Base-by-base conservation (phyloP, 23 tunicate species). In the Styela clava region DNA sequence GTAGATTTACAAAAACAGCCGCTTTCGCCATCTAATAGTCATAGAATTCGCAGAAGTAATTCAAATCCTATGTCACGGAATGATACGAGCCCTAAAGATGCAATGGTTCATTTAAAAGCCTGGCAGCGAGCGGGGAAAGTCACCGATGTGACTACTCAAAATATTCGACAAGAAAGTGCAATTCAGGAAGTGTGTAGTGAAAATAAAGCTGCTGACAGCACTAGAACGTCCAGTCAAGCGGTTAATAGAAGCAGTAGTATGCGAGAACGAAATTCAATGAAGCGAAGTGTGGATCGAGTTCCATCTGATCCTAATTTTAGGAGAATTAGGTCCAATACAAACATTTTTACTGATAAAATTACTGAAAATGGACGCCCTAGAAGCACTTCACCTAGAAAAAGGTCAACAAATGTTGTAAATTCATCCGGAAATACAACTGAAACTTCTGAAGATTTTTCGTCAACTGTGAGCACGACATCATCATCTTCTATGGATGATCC, bases 201-300 rank as follows among this genome's bases (percentile, higher is more conserved):
- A 44, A 44, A 44, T 12, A 44, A 12, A 44, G 9, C 7, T 7
- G 12, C 9, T 44, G 7, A 27, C 71, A 22, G 12, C 22, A 27
- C 71, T 1, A 0, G 23, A 25, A 29, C 12, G 30, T 67, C 71
- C 1, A 67, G 71, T 67, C 71, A 44, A 5, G 56, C 1, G 2
- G 16, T 67, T 18, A 67, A 67, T 67, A 27, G 81, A 52, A 76
- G 81, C 44, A 23, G n/a, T 19, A 76, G 81, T 56, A 76, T 76
- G 81, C 63, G 81, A 7, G 81, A 76, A 56, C 1, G 37, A 29
- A 76, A 44, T 44, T 5, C 62, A 44, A 36, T 44, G 64, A 25
- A 64, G 16, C 69, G 81, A 24, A 7, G 26, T 33, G 37, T 20
- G 27, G 62, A 36, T 21, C 62, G 37, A 24, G 81, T 27, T 76